Evolutionary conservation across 2,797 vertebrate species (phyloP).

Genomic region (Neostethus bicornis): DNA sequence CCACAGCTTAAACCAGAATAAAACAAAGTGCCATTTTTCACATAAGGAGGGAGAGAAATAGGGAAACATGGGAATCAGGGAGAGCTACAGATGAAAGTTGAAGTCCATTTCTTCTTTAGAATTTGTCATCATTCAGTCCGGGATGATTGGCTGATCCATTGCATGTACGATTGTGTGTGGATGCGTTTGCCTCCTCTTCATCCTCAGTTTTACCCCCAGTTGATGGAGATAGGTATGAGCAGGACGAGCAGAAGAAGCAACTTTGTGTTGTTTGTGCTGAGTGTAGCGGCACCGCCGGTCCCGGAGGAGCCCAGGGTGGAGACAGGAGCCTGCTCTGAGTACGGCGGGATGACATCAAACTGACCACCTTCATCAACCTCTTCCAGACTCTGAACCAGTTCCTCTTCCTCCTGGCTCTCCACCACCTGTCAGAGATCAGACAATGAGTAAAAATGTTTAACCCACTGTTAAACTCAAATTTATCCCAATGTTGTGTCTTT

Average conservation of each 20-base stretch:
- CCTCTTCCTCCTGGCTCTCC: conserved; percentile 69
- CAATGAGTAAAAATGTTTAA: not conserved
- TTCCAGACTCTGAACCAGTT: conserved; percentile 57
- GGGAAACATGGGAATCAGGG: conserved; percentile 9
- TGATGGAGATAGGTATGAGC: conserved; percentile 58
- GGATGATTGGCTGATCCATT: conserved; percentile 42
- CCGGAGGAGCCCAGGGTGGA: conserved; percentile 77
- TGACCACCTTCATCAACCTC: conserved; percentile 52
- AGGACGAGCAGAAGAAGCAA: conserved; percentile 51
- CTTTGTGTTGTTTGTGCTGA: conserved; percentile 28
- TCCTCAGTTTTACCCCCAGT: conserved; percentile 63
- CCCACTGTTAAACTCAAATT: too few species aligned
- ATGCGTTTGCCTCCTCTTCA: conserved; percentile 8
- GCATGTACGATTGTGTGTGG: conserved; percentile 25
- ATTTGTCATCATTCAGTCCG: conserved; percentile 49
- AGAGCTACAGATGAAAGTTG: conserved; percentile 41
- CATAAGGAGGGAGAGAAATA: conserved; percentile 14
- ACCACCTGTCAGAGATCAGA: conserved; percentile 64
- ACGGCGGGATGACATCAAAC: conserved; percentile 77
- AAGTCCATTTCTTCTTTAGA: conserved; percentile 64
- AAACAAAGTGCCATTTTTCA: conserved; percentile 36
- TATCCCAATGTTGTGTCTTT: too few species aligned
- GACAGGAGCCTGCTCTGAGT: conserved; percentile 77
- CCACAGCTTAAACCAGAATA: conserved; percentile 42
- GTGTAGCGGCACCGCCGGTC: conserved; percentile 42